A percentile compares a stretch with the other conserved stretches of the same genome.
Conservation (phyloP, 23 tunicate species). For the Trididemnum clinides region DNA sequence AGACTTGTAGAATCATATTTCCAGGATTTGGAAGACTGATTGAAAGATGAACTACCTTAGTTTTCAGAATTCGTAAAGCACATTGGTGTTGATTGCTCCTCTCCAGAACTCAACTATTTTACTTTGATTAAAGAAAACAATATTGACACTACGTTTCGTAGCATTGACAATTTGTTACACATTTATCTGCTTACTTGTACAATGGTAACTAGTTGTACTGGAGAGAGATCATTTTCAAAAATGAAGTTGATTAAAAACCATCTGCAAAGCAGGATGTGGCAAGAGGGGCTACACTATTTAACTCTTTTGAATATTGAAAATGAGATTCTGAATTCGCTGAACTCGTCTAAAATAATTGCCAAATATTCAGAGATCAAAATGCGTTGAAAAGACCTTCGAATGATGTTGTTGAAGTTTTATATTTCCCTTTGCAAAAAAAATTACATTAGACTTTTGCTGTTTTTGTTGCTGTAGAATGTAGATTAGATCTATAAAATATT, state of each 20-base stretch:
- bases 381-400: background rate
- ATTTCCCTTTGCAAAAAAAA: background rate
- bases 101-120: background rate
- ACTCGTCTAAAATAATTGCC: background rate
- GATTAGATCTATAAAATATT: background rate
- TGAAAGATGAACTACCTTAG: background rate
- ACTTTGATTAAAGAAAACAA: background rate
- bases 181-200: background rate
- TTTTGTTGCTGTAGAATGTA: background rate
- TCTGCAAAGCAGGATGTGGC: background rate
- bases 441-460: background rate
- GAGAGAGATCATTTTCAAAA: background rate
- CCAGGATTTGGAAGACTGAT: background rate
- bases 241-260: background rate
- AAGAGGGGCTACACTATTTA: background rate
- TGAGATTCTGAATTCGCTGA: background rate
- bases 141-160: background rate
- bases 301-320: background rate
- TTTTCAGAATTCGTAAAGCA: background rate
- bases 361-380: background rate
- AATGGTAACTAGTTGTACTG: background rate
- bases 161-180: background rate
- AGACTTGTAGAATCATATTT: background rate
- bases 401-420: background rate
- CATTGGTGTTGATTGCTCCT: background rate